A percentile compares a stretch with the other conserved stretches of the same genome.
Conservation (phyloP, 2,888 invertebrate genomes). For the Pocota personata region DNA sequence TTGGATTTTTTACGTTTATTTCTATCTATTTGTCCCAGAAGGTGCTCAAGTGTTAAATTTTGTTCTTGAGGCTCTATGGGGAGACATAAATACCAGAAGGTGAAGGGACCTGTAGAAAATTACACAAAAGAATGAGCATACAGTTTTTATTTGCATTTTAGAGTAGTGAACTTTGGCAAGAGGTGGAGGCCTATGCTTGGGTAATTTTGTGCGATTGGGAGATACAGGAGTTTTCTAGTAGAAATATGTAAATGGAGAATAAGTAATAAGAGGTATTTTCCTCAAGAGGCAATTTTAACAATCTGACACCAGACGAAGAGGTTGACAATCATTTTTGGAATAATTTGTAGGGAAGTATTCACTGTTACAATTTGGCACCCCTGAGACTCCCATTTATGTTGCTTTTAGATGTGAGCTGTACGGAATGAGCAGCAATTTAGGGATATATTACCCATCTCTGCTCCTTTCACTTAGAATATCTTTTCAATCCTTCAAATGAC, state of each 20-base stretch:
- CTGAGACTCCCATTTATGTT: no score
- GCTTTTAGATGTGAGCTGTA: no score
- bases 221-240: background rate
- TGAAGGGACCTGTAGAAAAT: background rate
- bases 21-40: constrained; percentile 13
- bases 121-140: background rate
- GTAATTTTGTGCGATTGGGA: background rate
- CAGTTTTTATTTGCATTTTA: constrained; percentile 3
- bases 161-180: background rate
- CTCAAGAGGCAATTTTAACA: background rate
- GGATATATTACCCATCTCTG: no score
- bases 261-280: background rate
- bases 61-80: background rate
- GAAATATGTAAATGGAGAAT: background rate
- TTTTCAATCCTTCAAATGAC: no score
- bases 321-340: no score
- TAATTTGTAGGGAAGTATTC: background rate
- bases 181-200: background rate
- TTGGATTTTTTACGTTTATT: constrained; percentile 16
- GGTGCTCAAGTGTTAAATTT: constrained; percentile 6
- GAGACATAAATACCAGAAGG: constrained; percentile 3
- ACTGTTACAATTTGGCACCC: no score
- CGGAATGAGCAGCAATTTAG: no score
- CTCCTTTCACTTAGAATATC: no score
- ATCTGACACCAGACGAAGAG: background rate